Percentiles rank a stretch among this genome's conserved stretches.
These are phyloP conservation scores for Hedychridium roseum DNA, from an alignment of 2,888 invertebrate genomes.

Conservation along the genomic window DNA sequence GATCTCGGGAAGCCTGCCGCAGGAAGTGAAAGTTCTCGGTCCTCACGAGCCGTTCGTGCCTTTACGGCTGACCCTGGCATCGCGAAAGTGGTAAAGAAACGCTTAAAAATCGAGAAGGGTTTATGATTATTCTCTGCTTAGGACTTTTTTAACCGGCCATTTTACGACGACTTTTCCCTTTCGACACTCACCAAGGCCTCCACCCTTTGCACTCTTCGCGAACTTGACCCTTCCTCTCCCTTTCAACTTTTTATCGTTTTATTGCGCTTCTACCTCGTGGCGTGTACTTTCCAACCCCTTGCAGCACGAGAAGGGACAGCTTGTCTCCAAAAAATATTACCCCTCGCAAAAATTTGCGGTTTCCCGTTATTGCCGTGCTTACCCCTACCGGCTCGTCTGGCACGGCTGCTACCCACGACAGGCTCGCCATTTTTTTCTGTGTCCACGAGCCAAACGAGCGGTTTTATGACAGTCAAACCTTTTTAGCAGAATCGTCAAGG, in stretches of 20 bases:
- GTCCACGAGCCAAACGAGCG: constrained; percentile 49
- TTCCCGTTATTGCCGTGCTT: constrained; percentile 34
- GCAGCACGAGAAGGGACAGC: constrained; percentile 10
- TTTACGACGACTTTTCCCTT: constrained; percentile 40
- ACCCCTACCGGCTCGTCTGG: constrained; percentile 24
- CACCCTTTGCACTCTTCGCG: constrained; percentile 58
- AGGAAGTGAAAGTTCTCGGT: constrained; percentile 49
- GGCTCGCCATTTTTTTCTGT: constrained; percentile 22
- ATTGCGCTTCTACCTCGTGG: constrained; percentile 32
- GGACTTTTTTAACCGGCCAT: constrained; percentile 32
- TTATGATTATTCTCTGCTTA: constrained; percentile 46
- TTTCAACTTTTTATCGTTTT: constrained; percentile 54
- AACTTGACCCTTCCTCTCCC: constrained; percentile 56
- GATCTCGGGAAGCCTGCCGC: constrained; percentile 6
- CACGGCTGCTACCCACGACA: constrained; percentile 9
- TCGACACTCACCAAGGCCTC: constrained; percentile 27
- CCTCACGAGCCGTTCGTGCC: constrained; percentile 1
- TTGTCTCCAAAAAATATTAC: constrained; percentile 40
- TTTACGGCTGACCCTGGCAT: constrained; percentile 25
- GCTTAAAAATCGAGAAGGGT: constrained; percentile 46
- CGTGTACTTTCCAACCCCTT: constrained; percentile 40
- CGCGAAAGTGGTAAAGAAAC: constrained; percentile 35
- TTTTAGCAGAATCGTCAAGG: constrained; percentile 20
- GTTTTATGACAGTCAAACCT: constrained; percentile 49
- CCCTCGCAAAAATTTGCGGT: constrained; percentile 49